Base-by-base conservation (phyloP, 92 coral and sea anemone species). In the Chrysogorgia sp. region DNA sequence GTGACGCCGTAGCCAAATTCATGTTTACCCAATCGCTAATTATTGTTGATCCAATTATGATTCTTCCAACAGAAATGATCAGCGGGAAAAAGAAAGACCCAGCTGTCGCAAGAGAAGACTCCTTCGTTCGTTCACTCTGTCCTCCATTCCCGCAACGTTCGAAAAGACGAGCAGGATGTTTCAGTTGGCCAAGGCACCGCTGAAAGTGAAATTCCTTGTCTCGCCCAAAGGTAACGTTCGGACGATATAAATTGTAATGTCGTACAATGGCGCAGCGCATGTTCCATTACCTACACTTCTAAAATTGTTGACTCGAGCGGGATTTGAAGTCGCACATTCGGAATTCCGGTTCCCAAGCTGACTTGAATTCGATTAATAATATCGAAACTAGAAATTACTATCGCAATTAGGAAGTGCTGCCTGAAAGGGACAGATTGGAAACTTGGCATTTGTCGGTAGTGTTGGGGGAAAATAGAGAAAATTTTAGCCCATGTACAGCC, bases 181-280 rank as follows among this genome's bases (percentile, higher is more conserved):
- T 82, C 79, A 53, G 50, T 52, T 72, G 0, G 79, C 87, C 80
- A 92, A 92, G 63, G 92, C 94, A 22, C 92, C 98, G 7, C 76
- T 91, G 7, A 89, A 84, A 75, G 84, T 91, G 21, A 94, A 94
- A 87, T 92, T 91, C 67, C 72, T 93, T 40, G 80, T 91, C 72
- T 88, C 92, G 33, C 81, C 96, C n/a, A 94, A 88, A 88, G 96
- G 98, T 94, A 86, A 15, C 65, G 22, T 6, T 0, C 31, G 21
- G 10, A 48, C 20, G 13, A 15, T 64, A 6, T 2, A 17, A 24
- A 7, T 14, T 32, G 21, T 24, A 24, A 48, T 12, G 29, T 28
- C 29, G 29, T 43, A 43, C 50, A 8, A n/a, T n/a, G n/a, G 50
- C 50, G 50, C 50, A 43, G 17, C 50, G 17, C 50, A 17, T 17